Conservation (phyloP, 2,888 invertebrate species). For the Drosophila yooni region DNA sequence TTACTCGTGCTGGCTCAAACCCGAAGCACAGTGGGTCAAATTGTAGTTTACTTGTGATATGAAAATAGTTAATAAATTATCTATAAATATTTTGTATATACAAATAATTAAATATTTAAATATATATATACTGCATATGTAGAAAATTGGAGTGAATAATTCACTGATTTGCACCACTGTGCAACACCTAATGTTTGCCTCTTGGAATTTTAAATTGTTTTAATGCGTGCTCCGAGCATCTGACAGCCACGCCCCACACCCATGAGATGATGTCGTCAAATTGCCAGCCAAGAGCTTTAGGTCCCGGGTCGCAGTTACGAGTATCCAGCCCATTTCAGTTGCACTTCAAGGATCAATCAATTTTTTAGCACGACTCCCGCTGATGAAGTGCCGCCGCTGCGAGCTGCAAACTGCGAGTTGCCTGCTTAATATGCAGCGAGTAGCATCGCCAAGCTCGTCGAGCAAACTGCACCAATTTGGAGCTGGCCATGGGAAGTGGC, state of each 20-base stretch:
- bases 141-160: not conserved
- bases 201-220: slow-evolving; percentile 78
- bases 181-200: slow-evolving; percentile 42
- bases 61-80: not conserved
- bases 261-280: slow-evolving; percentile 70
- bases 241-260: slow-evolving; percentile 44
- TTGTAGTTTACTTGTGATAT: not conserved
- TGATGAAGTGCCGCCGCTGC: slow-evolving; percentile 77
- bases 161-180: slow-evolving; percentile 3
- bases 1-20: slow-evolving; percentile 37
- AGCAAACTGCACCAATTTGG: slow-evolving; percentile 73
- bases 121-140: too few relatives aligned
- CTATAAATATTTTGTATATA: not conserved
- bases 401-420: slow-evolving; percentile 45
- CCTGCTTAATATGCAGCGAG: slow-evolving; percentile 74
- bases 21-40: slow-evolving; percentile 11
- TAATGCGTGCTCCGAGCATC: slow-evolving; percentile 61
- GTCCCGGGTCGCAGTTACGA: slow-evolving; percentile 1
- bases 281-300: slow-evolving; percentile 28
- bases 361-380: slow-evolving; percentile 70
- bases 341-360: slow-evolving; percentile 75
- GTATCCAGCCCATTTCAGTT: slow-evolving; percentile 28
- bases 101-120: too few relatives aligned
- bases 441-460: slow-evolving; percentile 71
- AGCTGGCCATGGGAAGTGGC: slow-evolving; percentile 31